Evolutionary conservation across 2,113 vertebrate genomes (phyloP), one percentile per base, ranked within the genome.

Genomic region (Toxotes chatareus): DNA sequence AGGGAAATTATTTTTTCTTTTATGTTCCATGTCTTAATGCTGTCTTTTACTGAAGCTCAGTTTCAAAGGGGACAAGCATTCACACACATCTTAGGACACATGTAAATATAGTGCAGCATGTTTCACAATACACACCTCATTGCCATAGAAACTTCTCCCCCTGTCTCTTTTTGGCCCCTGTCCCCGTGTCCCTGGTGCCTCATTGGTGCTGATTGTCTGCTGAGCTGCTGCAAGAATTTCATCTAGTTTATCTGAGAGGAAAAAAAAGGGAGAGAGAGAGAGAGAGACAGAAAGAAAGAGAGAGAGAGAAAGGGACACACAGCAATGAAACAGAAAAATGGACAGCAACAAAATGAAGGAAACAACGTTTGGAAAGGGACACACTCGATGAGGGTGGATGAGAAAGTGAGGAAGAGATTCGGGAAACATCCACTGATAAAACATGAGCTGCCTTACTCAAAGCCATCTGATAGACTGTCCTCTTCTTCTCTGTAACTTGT

Each of bases 381-480:
- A 82, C 62, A 71, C 64, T 83, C 19, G 84, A 87, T 73, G 84
- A 51, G 23, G 64, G 62, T 51, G 69, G 83, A 66, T 38, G 69
- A 82, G 73, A 84, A 21, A 70, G 64, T 65, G 40, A 34, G 69
- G 73, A 34, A 64, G 59, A 75, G 27, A 76, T 3, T 57, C 38
- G 70, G 75, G 38, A 79, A 71, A 83, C 65, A 77, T 23, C 31
- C 13, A 68, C 34, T 59, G 76, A 89, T 32, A 40, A 84, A 80
- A 84, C 47, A 76, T 31, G 11, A 83, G 63, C 64, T 21, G 32
- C 81, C 97, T 97, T 96, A 98, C 97, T 98, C 92, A 98, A 86
- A 83, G 97, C 97, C 97, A 98, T 97, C 94, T 98, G 97, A 92
- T 98, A 98, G 89, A 98, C 97, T 17, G 97, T 98, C 92, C 97